Conservation (phyloP, 2,113 vertebrate species). For the Heteronetta atricapilla region DNA sequence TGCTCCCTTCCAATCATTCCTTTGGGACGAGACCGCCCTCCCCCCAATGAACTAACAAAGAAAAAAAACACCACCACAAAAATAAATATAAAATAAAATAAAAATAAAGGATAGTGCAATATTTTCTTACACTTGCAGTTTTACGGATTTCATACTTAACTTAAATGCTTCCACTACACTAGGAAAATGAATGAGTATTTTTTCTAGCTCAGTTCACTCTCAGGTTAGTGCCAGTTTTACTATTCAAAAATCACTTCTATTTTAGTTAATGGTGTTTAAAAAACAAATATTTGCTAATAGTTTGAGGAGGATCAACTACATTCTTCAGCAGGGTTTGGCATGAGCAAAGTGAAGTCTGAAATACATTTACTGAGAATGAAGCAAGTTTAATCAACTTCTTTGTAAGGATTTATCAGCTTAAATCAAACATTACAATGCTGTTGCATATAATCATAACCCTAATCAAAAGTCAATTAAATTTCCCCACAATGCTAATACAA, state of each 20-base stretch:
- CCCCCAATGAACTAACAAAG: neutral
- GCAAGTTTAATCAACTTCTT: neutral
- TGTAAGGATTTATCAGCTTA: neutral
- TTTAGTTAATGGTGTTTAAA: slow-evolving; percentile 5
- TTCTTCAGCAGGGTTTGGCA: neutral
- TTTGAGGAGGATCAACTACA: neutral
- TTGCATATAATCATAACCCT: neutral
- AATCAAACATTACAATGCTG: neutral
- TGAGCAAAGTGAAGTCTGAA: neutral
- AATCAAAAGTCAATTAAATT: neutral
- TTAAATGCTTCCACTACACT: neutral
- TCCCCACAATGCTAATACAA: neutral
- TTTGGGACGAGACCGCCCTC: neutral
- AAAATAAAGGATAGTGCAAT: neutral
- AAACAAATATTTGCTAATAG: neutral
- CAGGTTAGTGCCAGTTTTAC: neutral
- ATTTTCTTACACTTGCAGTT: neutral
- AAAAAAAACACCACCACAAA: neutral
- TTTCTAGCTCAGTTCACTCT: neutral
- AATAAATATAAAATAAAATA: neutral
- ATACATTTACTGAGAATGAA: neutral
- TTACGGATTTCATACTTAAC: neutral
- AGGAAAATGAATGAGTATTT: neutral
- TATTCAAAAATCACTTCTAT: neutral
- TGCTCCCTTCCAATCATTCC: neutral